These are phyloP conservation scores for Nasalis larvatus DNA, from an alignment of 2,113 vertebrate species.

Conservation along the genomic window DNA sequence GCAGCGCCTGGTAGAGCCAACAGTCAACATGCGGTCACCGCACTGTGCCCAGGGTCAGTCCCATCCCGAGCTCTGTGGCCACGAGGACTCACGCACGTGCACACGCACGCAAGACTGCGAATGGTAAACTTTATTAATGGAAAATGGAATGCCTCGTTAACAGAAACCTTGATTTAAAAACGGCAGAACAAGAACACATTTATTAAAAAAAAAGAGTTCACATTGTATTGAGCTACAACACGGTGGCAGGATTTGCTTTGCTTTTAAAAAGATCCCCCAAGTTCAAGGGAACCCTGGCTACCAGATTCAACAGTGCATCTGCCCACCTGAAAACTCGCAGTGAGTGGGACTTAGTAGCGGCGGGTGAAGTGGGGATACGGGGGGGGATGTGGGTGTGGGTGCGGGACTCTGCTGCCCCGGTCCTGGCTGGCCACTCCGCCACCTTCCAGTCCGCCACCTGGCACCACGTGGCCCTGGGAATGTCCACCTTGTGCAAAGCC, in stretches of 20 bases:
- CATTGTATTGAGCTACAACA: slow-evolving; percentile 54
- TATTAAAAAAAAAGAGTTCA: slow-evolving; percentile 69
- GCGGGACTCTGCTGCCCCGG: slow-evolving; percentile 49
- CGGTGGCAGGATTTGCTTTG: slow-evolving; percentile 49
- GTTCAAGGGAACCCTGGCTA: slow-evolving; percentile 61
- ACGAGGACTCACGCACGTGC: not conserved
- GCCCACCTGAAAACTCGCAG: not conserved
- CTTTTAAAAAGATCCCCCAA: slow-evolving; percentile 53
- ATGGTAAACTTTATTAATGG: slow-evolving; percentile 78
- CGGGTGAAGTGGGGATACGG: slow-evolving; percentile 73
- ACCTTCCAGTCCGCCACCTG: slow-evolving; percentile 83
- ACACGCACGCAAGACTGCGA: not conserved
- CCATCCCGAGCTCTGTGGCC: not conserved
- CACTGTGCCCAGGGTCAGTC: fast-evolving
- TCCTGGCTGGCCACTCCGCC: slow-evolving; percentile 86
- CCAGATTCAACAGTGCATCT: slow-evolving; percentile 48
- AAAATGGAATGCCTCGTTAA: slow-evolving; percentile 84
- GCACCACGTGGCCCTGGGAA: slow-evolving; percentile 87
- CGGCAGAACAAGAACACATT: slow-evolving; percentile 67
- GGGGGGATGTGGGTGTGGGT: slow-evolving; percentile 70
- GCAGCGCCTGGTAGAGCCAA: not conserved
- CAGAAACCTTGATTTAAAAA: slow-evolving; percentile 77
- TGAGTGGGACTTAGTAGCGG: slow-evolving; percentile 75
- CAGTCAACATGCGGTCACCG: not conserved
- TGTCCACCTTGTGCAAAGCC: slow-evolving; percentile 88